A percentile compares a stretch with the other conserved stretches of the same genome.
Evolutionary conservation across 2,888 invertebrate genomes (phyloP).

Genomic region (Nasonia oneida): DNA sequence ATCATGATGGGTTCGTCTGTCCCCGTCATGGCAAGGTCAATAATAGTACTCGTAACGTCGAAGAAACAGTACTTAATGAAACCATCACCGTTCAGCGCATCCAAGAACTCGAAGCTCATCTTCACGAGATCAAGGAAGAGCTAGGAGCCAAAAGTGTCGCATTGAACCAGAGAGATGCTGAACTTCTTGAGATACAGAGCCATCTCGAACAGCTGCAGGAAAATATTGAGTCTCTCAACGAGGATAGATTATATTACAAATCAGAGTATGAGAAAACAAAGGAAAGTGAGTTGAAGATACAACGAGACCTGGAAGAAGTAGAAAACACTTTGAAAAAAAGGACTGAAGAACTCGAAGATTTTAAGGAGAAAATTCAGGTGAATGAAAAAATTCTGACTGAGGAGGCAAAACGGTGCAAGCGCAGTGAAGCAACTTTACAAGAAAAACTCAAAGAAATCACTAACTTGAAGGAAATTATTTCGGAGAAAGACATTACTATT

Average conservation of each 20-base stretch:
- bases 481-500: constrained; percentile 72
- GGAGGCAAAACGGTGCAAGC: constrained; percentile 37
- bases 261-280: constrained; percentile 81
- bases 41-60: background rate
- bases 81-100: constrained; percentile 48
- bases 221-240: constrained; percentile 81
- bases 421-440: constrained; percentile 78
- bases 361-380: constrained; percentile 80
- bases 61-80: background rate
- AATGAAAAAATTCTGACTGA: constrained; percentile 81
- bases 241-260: constrained; percentile 82
- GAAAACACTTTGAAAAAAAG: constrained; percentile 79
- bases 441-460: constrained; percentile 80
- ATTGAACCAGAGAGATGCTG: constrained; percentile 82
- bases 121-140: constrained; percentile 82
- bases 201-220: constrained; percentile 82
- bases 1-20: constrained; percentile 44
- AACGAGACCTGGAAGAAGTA: constrained; percentile 82
- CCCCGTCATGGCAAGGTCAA: constrained; percentile 51
- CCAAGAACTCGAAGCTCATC: constrained; percentile 77
- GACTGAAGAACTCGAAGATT: constrained; percentile 80
- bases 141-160: constrained; percentile 83
- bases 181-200: constrained; percentile 80
- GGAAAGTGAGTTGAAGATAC: constrained; percentile 81
- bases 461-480: constrained; percentile 78